These are phyloP conservation scores for Dolichallabes microphthalmus DNA, from an alignment of 2,113 vertebrate genomes.

Conservation along the genomic window DNA sequence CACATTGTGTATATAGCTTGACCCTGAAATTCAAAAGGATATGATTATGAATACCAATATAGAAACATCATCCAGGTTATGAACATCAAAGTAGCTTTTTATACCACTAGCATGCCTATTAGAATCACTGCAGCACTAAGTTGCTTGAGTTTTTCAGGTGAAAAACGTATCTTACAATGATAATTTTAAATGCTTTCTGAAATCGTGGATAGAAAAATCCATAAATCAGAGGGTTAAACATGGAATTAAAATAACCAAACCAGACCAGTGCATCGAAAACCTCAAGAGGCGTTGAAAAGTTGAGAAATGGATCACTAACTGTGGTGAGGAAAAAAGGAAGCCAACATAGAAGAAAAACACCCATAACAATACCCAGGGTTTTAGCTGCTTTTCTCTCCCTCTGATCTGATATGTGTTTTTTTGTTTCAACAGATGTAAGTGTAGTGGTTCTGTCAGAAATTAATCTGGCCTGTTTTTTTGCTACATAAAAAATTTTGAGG, in stretches of 20 bases:
- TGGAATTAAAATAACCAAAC: constrained; percentile 52
- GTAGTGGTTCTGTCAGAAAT: constrained; percentile 36
- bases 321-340: constrained; percentile 45
- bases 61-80: not conserved
- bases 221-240: constrained; percentile 50
- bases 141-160: not conserved
- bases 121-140: constrained; percentile 16
- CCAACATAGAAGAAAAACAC: constrained; percentile 48
- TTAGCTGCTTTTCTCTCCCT: constrained; percentile 36
- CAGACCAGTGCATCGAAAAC: constrained; percentile 53
- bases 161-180: constrained; percentile 30
- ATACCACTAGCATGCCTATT: not conserved
- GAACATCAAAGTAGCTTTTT: not conserved
- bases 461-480: constrained; percentile 37
- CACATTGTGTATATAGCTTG: too few species aligned
- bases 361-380: constrained; percentile 51
- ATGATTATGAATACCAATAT: too few species aligned
- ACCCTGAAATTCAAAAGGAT: too few species aligned
- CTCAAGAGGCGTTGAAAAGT: constrained; percentile 34
- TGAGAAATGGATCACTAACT: constrained; percentile 42
- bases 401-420: constrained; percentile 18
- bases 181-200: constrained; percentile 46
- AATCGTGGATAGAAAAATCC: constrained; percentile 48
- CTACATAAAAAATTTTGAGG: constrained; percentile 51
- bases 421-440: not conserved